phyloP scores from a whole-genome alignment of 2,888 invertebrate genomes.

The Imbricaverruca yamaguchii region DNA sequence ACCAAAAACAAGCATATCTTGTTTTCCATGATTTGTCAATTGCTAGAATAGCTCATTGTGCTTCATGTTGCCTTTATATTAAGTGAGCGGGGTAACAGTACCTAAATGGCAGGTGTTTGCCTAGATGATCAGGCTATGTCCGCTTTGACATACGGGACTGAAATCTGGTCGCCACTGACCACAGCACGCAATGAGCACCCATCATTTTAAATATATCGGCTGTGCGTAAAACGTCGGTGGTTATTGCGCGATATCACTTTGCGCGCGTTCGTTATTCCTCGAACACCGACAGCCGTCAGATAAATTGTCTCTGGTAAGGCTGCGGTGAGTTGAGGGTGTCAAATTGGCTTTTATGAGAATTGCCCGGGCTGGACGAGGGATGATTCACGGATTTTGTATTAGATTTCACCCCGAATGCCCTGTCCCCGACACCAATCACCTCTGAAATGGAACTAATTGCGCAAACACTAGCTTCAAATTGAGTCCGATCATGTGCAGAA shows the following conservation, averaged over 20 bases:
- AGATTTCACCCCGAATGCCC: not conserved
- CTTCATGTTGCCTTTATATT: too few species aligned
- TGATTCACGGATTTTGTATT: constrained; percentile 14
- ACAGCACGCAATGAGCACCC: too few species aligned
- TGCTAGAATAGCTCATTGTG: too few species aligned
- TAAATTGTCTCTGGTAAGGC: not conserved
- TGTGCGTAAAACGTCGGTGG: too few species aligned
- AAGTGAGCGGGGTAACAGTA: too few species aligned
- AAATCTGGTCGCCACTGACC: too few species aligned
- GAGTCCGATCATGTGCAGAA: not conserved
- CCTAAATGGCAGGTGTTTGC: too few species aligned
- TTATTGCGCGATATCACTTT: not conserved
- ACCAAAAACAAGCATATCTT: too few species aligned
- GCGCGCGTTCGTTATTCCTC: not conserved
- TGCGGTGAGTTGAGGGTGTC: constrained; percentile 9
- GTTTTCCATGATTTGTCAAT: too few species aligned
- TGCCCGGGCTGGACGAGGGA: not conserved
- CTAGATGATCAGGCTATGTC: too few species aligned
- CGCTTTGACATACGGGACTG: too few species aligned
- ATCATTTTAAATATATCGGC: too few species aligned
- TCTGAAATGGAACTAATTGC: not conserved
- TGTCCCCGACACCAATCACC: not conserved
- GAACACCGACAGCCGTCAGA: not conserved
- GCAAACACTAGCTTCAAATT: not conserved
- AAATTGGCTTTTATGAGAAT: constrained; percentile 19